These are phyloP conservation scores for Cenopis cana DNA, from an alignment of 2,888 invertebrate species.

Conservation along the genomic window DNA sequence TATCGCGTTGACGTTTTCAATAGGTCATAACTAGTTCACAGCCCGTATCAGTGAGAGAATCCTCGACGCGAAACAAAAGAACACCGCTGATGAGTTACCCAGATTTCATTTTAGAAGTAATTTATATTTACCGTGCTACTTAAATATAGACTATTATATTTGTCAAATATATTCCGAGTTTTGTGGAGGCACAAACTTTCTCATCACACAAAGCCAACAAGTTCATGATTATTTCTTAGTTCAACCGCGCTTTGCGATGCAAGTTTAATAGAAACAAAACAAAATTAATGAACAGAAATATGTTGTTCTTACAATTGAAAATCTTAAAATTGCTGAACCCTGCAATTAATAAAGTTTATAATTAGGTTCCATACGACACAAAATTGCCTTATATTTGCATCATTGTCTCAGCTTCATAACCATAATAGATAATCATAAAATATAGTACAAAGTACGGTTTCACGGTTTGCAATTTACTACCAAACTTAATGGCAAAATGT, in stretches of 20 bases:
- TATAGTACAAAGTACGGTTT: too few relatives aligned
- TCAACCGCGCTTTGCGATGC: constrained; percentile 60
- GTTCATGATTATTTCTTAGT: constrained; percentile 76
- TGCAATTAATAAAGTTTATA: too few relatives aligned
- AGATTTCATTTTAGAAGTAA: constrained; percentile 9
- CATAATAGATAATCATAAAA: too few relatives aligned
- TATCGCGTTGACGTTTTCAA: constrained; percentile 66
- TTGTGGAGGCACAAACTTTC: constrained; percentile 66
- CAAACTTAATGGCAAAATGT: background rate
- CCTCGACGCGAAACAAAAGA: constrained; percentile 36
- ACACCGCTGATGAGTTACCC: constrained; percentile 21
- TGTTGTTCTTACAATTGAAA: constrained; percentile 58
- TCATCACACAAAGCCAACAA: constrained; percentile 69
- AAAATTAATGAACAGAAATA: constrained; percentile 58
- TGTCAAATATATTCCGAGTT: constrained; percentile 51
- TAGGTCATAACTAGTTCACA: constrained; percentile 52
- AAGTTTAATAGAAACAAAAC: constrained; percentile 76
- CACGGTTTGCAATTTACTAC: background rate
- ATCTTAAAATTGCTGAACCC: constrained; percentile 1
- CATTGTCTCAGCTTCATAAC: too few relatives aligned
- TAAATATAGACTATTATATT: constrained; percentile 45
- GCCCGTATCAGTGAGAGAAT: constrained; percentile 24
- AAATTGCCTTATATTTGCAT: too few relatives aligned
- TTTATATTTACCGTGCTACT: constrained; percentile 12
- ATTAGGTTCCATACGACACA: too few relatives aligned